Evolutionary conservation across 2,797 vertebrate species (phyloP), one percentile per base, ranked within the genome.

Genomic region (Neoniphon sammara): DNA sequence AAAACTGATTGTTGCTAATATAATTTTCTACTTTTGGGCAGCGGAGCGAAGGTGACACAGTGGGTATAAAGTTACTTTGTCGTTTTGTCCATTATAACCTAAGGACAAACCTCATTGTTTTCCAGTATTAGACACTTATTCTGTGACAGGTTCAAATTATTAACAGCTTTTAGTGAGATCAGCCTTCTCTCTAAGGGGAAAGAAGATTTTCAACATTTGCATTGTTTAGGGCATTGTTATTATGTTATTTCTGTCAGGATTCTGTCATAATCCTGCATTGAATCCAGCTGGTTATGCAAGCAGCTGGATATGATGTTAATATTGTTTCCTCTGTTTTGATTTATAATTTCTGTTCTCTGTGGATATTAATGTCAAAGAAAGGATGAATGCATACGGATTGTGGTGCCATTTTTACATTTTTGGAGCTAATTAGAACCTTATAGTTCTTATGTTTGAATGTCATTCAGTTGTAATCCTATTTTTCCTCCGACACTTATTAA

Each of bases 231-330:
- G 7, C 64, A 46, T 70, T 68, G 20, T 75, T 77, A 62, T 5
- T 39, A 73, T 25, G 59, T 74, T 72, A 85, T 84, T 89, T 87
- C 20, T 11, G 20, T 84, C 39, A 42, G n/a, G 49, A n/a, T n/a
- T n/a, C n/a, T 64, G 46, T 0, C 25, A 20, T 86, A 83, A 81
- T 86, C 84, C 78, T 60, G n/a, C 54, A 20, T 20, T 49, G 44
- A 84, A 82, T 81, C 49, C 44, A 34, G 2, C 60, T 21, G 6
- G 47, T 82, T 76, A 85, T 70, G 65, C 44, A 81, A 76, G 47
- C 52, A 63, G 1, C 47, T 50, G 31, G 56, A 76, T 64, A 69
- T 59, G 53, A 66, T 78, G 73, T 80, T 77, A 56, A 78, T 66
- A 47, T 49, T 53, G 44, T 77, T 78, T 65, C 57, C 15, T 73